These are phyloP conservation scores for Diploptera punctata DNA, from an alignment of 2,888 invertebrate genomes.

Conservation along the genomic window DNA sequence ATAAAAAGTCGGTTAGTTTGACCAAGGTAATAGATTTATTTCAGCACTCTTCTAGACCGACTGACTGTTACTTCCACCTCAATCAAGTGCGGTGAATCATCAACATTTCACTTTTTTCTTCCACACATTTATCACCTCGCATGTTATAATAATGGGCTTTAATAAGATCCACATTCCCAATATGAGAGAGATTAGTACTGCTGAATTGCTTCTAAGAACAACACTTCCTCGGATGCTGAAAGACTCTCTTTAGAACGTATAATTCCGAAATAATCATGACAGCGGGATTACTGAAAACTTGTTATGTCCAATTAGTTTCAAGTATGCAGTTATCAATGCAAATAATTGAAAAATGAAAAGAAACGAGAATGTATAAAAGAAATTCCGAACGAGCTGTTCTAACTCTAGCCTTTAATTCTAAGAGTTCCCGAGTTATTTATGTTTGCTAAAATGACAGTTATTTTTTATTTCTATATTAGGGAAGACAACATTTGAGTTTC, in stretches of 20 bases:
- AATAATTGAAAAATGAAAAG: too few relatives aligned
- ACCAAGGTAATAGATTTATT: slow-evolving; percentile 14
- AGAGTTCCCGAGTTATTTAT: too few relatives aligned
- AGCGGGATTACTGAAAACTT: not conserved
- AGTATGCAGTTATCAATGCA: too few relatives aligned
- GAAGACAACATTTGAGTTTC: too few relatives aligned
- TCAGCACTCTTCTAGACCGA: not conserved
- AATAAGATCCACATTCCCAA: slow-evolving; percentile 8
- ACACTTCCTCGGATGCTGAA: not conserved
- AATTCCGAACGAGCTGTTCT: too few relatives aligned
- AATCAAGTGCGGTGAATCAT: slow-evolving; percentile 15
- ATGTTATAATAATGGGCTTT: slow-evolving; percentile 1
- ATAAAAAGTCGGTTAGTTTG: not conserved
- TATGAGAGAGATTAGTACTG: not conserved
- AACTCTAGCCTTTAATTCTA: too few relatives aligned
- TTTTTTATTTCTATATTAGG: too few relatives aligned
- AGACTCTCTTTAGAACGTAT: too few relatives aligned
- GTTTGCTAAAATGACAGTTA: too few relatives aligned
- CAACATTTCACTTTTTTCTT: not conserved
- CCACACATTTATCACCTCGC: slow-evolving; percentile 6
- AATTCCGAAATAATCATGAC: not conserved
- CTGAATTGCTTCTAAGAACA: slow-evolving; percentile 9
- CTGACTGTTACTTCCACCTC: not conserved
- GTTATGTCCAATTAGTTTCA: too few relatives aligned
- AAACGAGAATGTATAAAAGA: too few relatives aligned